phyloP scores from a whole-genome alignment of 2,888 invertebrate species.

The Halictus quadricinctus region DNA sequence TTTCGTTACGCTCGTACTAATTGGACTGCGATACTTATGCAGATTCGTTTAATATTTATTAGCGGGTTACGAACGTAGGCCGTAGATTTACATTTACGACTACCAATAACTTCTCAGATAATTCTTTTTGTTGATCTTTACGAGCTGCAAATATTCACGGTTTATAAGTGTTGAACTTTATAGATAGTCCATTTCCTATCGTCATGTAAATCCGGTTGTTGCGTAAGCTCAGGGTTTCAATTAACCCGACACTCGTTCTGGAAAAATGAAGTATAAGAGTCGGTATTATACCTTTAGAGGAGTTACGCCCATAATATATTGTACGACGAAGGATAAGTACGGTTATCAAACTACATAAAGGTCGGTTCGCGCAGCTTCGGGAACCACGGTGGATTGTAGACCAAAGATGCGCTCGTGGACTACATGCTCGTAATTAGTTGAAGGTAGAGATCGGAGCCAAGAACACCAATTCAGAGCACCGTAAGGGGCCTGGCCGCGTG shows the following conservation, averaged over 20 bases:
- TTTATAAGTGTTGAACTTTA: neutral
- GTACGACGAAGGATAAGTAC: neutral
- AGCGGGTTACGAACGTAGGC: neutral
- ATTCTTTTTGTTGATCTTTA: neutral
- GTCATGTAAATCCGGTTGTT: neutral
- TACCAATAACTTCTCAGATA: neutral
- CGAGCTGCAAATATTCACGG: neutral
- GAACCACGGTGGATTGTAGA: neutral
- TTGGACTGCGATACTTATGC: neutral
- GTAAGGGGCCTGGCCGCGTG: too few species aligned
- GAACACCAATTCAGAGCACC: neutral
- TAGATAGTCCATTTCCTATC: neutral
- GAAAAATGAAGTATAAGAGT: neutral
- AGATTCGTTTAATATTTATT: neutral
- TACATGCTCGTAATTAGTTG: neutral
- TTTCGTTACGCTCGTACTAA: neutral
- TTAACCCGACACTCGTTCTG: neutral
- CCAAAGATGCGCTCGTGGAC: neutral
- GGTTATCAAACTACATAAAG: neutral
- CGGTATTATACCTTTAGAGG: neutral
- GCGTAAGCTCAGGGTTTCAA: neutral
- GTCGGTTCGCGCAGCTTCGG: neutral
- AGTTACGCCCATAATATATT: neutral
- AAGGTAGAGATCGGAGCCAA: neutral
- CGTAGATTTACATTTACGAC: neutral